Percentiles rank a stretch among this genome's conserved stretches.
Conservation (phyloP, 2,888 invertebrate species). For the Oscheius sp. region DNA sequence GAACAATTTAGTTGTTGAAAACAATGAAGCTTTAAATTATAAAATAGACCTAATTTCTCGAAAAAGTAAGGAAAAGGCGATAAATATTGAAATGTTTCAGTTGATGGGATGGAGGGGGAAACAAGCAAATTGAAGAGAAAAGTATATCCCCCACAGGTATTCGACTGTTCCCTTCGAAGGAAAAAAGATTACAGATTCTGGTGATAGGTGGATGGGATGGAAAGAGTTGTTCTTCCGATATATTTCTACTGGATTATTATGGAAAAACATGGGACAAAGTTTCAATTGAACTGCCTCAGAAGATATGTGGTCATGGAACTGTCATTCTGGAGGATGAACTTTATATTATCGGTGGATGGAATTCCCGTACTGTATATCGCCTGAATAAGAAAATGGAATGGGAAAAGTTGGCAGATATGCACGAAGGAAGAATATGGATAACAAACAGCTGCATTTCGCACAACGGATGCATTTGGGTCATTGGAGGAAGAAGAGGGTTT, state of each 20-base stretch:
- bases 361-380: background rate
- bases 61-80: too few species aligned
- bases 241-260: background rate
- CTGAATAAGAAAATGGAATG: background rate
- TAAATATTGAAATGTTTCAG: too few species aligned
- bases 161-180: background rate
- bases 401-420: background rate
- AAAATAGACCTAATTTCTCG: too few species aligned
- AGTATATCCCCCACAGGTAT: too few species aligned
- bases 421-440: background rate
- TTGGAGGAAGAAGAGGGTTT: background rate
- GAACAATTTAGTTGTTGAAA: too few species aligned
- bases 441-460: background rate
- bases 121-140: too few species aligned
- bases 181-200: background rate
- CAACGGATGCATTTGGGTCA: slow-evolving; percentile 7
- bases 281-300: background rate
- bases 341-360: background rate
- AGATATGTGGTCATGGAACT: background rate
- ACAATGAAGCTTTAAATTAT: too few species aligned
- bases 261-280: background rate
- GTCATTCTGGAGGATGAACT: background rate
- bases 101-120: too few species aligned
- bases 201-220: background rate
- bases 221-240: background rate